Base-by-base conservation (phyloP, 2,888 invertebrate genomes). In the Linhomoeus sp. region DNA sequence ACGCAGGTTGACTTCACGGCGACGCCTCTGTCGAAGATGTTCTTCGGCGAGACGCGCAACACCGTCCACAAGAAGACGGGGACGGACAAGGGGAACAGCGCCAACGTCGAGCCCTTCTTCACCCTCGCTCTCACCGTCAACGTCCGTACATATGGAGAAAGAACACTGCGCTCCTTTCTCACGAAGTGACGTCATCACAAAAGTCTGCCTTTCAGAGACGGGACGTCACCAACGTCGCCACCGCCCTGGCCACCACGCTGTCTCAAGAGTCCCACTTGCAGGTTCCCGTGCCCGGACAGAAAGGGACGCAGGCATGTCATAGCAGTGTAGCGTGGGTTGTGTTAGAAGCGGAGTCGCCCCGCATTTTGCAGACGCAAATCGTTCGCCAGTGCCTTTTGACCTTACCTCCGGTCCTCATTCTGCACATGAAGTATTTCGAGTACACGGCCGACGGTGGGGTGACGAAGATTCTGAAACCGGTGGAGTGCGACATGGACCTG, bases 31-130 rank as follows among this genome's bases (percentile, higher is more conserved):
- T 83, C 85, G 38, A 82, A 85, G 60, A 84, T 92, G 52, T 90
- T 92, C 71, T 79, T 85, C 54, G 92, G 92, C 41, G 80, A 85
- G 62, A 74, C 87, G 52, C 77, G 86, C 50, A 81, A 85, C 40
- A 77, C 81, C 15, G 74, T 90, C 51, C 78, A 78, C 55, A 63
- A 57, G 36, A 5, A n/a, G 17, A 74, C 77, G 14, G 75, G 77
- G 17, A 77, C 78, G 61, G 76, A 77, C 37, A 17, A 7, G 3
- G 37, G 9, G 62, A 77, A 81, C 55, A 85, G 87, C 0, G 86
- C 86, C 63, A 85, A 82, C 55, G 80, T 90, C 53, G 85, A 90
- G 67, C 90, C 90, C 1, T 92, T 92, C 72, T 88, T 88, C 66
- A 87, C 88, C 1, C 72, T 92, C 51, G 88, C 86, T 66, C 75